Conservation (phyloP, 2,888 invertebrate genomes). For the Thecophora atra region DNA sequence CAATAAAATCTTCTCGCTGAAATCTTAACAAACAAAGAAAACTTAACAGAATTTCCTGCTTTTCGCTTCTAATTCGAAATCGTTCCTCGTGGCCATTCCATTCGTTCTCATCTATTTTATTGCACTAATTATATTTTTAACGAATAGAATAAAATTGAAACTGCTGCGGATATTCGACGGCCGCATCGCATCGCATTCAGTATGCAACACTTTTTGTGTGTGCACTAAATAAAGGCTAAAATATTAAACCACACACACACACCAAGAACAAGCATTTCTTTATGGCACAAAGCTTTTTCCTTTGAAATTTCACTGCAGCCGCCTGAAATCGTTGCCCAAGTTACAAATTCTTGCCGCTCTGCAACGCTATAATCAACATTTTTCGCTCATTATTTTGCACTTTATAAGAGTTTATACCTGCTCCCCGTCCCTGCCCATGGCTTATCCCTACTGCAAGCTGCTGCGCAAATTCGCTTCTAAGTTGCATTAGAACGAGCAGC, state of each 20-base stretch:
- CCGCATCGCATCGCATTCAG: not conserved
- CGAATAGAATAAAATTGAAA: not conserved
- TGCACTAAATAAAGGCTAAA: not conserved
- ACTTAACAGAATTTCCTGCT: not conserved
- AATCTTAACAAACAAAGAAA: no score
- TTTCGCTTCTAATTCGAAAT: not conserved
- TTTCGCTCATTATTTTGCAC: conserved; percentile 17
- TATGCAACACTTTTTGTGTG: conserved; percentile 1
- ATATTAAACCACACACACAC: not conserved
- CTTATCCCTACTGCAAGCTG: not conserved
- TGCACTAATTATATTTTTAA: conserved; percentile 1
- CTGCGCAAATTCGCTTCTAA: not conserved
- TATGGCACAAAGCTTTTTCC: not conserved
- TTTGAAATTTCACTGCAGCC: not conserved
- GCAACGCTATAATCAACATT: conserved; percentile 18
- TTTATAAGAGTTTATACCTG: not conserved
- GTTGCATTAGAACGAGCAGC: not conserved
- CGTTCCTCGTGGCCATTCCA: not conserved
- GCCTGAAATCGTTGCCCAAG: not conserved
- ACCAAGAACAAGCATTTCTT: not conserved
- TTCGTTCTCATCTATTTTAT: not conserved
- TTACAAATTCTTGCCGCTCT: not conserved
- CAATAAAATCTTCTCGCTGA: no score
- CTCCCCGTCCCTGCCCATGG: not conserved
- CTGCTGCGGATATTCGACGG: not conserved